A percentile compares a stretch with the other conserved stretches of the same genome.
Conservation (phyloP, 2,797 vertebrate species). For the Lithobates pipiens region DNA sequence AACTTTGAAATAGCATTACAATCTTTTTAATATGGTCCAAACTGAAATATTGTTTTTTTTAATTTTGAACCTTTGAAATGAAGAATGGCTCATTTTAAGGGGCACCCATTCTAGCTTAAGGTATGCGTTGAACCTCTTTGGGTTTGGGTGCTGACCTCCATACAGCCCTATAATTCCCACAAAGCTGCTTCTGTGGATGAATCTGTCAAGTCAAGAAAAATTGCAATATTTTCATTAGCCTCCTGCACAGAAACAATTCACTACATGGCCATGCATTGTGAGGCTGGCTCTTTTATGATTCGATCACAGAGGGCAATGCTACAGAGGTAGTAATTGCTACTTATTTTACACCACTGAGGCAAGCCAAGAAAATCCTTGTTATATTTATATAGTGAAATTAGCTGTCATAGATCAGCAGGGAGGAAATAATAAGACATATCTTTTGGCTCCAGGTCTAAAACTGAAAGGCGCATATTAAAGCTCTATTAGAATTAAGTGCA, state of each 20-base stretch:
- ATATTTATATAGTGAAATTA: slow-evolving; percentile 41
- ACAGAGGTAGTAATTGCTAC: slow-evolving; percentile 27
- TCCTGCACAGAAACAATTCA: slow-evolving; percentile 15
- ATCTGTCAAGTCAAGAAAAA: slow-evolving; percentile 2
- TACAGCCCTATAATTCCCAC: neutral
- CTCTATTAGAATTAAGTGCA: slow-evolving; percentile 36
- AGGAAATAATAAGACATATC: slow-evolving; percentile 36
- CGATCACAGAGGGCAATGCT: slow-evolving; percentile 10
- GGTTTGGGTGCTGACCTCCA: neutral
- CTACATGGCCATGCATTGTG: neutral
- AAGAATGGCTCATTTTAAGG: too few relatives aligned
- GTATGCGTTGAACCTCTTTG: neutral
- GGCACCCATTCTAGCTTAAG: neutral
- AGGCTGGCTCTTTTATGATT: neutral
- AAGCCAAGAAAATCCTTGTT: slow-evolving; percentile 30
- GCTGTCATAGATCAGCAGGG: slow-evolving; percentile 36
- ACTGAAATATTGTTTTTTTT: too few relatives aligned
- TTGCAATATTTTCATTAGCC: slow-evolving; percentile 36
- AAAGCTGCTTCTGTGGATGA: slow-evolving; percentile 7
- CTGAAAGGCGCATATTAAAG: slow-evolving; percentile 30
- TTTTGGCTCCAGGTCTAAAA: slow-evolving; percentile 14
- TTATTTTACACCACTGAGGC: slow-evolving; percentile 22
- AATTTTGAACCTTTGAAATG: too few relatives aligned
- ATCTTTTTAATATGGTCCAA: too few relatives aligned
- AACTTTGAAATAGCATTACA: too few relatives aligned